Evolutionary conservation across 2,888 invertebrate species (phyloP), one percentile per base, ranked within the genome.

Genomic region (Catotricha subobsoleta): DNA sequence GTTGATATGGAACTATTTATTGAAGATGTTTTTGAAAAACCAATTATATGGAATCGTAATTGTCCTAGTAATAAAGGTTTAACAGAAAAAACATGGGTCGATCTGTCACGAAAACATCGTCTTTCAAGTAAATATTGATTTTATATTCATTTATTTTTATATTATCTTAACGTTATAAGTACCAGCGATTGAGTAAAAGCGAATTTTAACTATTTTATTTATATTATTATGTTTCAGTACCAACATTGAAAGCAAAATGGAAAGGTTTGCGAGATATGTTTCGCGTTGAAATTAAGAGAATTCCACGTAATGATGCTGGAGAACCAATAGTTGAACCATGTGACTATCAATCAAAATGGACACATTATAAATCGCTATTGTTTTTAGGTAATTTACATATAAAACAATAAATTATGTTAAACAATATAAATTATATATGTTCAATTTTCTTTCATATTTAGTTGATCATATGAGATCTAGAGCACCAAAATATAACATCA

Each of bases 21-120:
- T 48, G 54, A 54, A 47, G 62, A 62, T 48, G 58, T 62, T 37
- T 58, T 59, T 48, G 56, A 58, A 45, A 55, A 61, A 34, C 62
- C 62, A 27, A 62, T 61, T 40, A 62, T 62, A 48, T 62, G 62
- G 62, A 60, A 62, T 52, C 60, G 62, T 37, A 62, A 60, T 49
- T 62, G 60, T 48, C 61, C 61, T 46, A 60, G 62, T 47, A 62
- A 62, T 47, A 62, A 62, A 47, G 57, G 57, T 8, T 62, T 61
- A 45, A 54, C 62, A 28, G 62, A 62, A 44, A 59, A 61, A 48
- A 62, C 60, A 54, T 62, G 62, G 62, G 59, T 58, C 48, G 61
- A 62, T 46, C 45, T 62, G 27, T 57, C 60, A 16, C 50, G 53
- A 27, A 54, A 55, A 43, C 60, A 62, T 47, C 59, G 58, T 47